Evolutionary conservation across 2,113 vertebrate species (phyloP).

Genomic region (Budorcas taxicolor): DNA sequence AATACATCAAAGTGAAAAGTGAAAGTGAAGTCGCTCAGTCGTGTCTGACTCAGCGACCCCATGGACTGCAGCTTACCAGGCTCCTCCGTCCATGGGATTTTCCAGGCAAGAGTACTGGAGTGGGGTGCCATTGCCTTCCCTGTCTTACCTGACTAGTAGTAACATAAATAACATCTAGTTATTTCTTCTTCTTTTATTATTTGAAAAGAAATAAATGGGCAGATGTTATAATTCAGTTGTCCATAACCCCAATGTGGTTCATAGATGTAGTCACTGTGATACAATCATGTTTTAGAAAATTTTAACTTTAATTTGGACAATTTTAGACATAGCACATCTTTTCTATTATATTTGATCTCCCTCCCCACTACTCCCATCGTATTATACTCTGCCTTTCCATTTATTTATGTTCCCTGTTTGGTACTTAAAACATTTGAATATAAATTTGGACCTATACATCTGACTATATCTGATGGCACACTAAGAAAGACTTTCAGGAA

Average conservation of each 20-base stretch:
- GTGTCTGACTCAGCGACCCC: rapidly evolving
- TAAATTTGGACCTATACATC: background rate
- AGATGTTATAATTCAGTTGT: background rate
- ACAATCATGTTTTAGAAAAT: background rate
- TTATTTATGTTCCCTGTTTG: background rate
- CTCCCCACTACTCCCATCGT: background rate
- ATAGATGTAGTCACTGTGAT: background rate
- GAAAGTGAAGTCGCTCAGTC: no score
- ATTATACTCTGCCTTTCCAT: background rate
- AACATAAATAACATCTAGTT: background rate
- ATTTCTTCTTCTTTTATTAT: background rate
- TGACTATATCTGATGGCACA: background rate
- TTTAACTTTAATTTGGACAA: background rate
- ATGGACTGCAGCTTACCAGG: no score
- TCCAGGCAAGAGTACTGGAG: no score
- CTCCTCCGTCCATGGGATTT: no score
- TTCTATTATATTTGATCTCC: background rate
- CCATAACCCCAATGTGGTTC: background rate
- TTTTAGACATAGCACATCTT: background rate
- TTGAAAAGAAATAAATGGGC: background rate
- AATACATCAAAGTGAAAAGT: no score
- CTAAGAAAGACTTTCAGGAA: background rate
- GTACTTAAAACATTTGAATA: background rate
- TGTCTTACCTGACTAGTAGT: background rate
- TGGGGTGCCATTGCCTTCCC: no score